Evolutionary conservation across 1,140 invertebrate species (phyloP).

Genomic region (Monomorium pharaonis): DNA sequence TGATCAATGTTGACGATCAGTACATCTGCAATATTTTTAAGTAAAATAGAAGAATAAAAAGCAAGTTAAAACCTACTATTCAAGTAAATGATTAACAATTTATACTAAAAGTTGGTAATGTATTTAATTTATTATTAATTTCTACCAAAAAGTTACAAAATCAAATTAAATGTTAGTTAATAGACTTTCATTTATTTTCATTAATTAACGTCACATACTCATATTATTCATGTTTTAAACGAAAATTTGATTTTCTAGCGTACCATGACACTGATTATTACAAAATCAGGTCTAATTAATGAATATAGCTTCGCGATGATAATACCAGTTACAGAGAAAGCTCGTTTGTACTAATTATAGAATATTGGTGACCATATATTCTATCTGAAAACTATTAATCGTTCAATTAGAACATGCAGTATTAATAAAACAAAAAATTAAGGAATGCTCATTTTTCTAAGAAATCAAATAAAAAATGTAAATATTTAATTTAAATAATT

Average conservation of each 20-base stretch:
- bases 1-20: background rate
- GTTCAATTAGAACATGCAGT: background rate
- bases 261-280: slow-evolving; percentile 7
- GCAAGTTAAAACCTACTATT: background rate
- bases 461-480: background rate
- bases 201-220: background rate
- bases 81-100: background rate
- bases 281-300: slow-evolving; percentile 20
- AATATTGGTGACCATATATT: background rate
- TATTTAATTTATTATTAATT: background rate
- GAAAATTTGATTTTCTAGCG: slow-evolving; percentile 5
- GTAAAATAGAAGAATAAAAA: background rate
- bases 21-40: background rate
- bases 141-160: background rate
- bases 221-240: background rate
- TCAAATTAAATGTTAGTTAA: background rate
- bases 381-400: background rate
- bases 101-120: background rate
- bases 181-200: background rate
- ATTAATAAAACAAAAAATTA: background rate
- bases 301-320: background rate
- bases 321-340: slow-evolving; percentile 5
- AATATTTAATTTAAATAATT: too few species aligned
- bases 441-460: background rate
- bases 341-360: slow-evolving; percentile 26